Base-by-base conservation (phyloP, 2,797 vertebrate species). In the Schizopygopsis pylzovi region DNA sequence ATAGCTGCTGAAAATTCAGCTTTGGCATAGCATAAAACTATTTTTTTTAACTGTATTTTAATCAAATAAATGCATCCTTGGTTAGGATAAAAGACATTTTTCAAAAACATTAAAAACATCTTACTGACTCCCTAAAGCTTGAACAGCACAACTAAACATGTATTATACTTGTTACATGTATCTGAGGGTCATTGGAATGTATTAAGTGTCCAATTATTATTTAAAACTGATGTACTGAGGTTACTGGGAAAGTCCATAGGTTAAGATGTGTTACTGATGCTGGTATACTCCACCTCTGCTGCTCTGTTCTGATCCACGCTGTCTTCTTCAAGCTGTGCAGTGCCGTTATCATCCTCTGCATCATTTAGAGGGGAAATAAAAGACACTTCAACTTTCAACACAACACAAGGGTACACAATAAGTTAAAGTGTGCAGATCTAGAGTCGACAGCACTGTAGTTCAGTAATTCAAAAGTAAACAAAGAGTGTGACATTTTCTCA, bases 281-380 rank as follows among this genome's bases (percentile, higher is more conserved):
- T 59, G 41, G 49, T 41, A 12, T 41, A 22, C 22, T 81, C 9
- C 63, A 91, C 90, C 90, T 91, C 91, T 52, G 91, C 82, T 47
- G 89, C 89, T 87, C 88, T 91, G 84, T 79, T 89, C 83, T 89
- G 84, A 72, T 91, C 90, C 39, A 85, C 41, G 72, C 83, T 65
- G 39, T 90, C 84, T 15, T 88, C 85, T 52, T 82, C 84, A 59
- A 81, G 43, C 25, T 85, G 84, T 47, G 70, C 52, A 79, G 67
- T 47, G 39, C 15, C 1, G 1, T 25, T 59, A 65, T 87, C 84
- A 16, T 86, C 81, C 11, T 84, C 89, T 90, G 65, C 28, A 75
- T 54, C 20, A 79, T 45, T 65, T 56, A 61, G 6, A 81, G 0
- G 9, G 54, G 4, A 88, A 75, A 67, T 37, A 84, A 16, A 79